phyloP scores from a whole-genome alignment of 2,888 invertebrate genomes.

The Stenodera caucasica region DNA sequence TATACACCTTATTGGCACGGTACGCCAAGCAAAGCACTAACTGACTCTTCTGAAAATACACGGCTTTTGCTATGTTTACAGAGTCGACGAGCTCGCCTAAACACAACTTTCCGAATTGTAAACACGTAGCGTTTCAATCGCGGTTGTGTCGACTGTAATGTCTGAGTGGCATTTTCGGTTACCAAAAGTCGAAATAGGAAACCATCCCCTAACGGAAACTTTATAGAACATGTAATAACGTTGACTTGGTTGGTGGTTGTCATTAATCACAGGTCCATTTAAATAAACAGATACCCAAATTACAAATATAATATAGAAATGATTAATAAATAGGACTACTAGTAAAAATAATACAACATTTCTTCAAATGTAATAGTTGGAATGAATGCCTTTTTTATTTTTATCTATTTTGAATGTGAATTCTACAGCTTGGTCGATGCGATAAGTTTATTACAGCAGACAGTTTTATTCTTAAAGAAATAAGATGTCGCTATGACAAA shows the following conservation, averaged over 20 bases:
- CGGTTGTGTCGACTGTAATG: slow-evolving; percentile 30
- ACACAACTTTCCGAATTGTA: slow-evolving; percentile 46
- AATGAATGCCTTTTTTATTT: not conserved
- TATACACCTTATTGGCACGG: slow-evolving; percentile 54
- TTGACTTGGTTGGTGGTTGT: not conserved
- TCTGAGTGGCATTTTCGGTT: slow-evolving; percentile 27
- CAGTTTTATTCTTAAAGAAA: slow-evolving; percentile 27
- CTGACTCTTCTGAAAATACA: slow-evolving; percentile 48
- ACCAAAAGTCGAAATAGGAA: slow-evolving; percentile 16
- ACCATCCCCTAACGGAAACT: slow-evolving; percentile 1
- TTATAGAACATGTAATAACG: slow-evolving; percentile 1
- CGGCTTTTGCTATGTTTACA: slow-evolving; percentile 46
- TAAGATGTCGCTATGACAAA: slow-evolving; percentile 30
- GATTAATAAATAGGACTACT: not conserved
- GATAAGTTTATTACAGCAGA: slow-evolving; percentile 25
- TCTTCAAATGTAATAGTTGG: not conserved
- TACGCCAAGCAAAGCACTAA: slow-evolving; percentile 43
- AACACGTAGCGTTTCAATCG: slow-evolving; percentile 38
- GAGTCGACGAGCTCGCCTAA: slow-evolving; percentile 40
- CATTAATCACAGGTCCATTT: slow-evolving; percentile 5
- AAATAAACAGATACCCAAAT: not conserved
- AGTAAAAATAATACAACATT: too few relatives aligned
- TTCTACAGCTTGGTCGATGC: not conserved
- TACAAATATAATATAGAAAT: not conserved
- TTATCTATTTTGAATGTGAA: slow-evolving; percentile 15